Evolutionary conservation across 2,888 invertebrate genomes (phyloP).

Genomic region (Trachelus iudaicus): DNA sequence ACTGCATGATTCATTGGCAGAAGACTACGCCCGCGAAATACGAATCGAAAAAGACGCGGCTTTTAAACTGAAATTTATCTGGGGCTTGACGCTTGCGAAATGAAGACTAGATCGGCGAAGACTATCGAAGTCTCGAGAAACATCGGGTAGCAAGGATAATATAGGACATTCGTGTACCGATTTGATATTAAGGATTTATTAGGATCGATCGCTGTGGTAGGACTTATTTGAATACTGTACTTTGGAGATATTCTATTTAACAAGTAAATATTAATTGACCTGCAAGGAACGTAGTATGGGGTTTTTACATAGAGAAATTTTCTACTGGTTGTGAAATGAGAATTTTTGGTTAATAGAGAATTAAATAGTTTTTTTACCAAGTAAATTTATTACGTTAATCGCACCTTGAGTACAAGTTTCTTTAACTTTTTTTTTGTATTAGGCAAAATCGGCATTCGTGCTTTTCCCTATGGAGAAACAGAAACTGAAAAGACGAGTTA

Average conservation of each 20-base stretch:
- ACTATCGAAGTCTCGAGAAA: not conserved
- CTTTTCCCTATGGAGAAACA: not conserved
- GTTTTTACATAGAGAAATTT: not conserved
- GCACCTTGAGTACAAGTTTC: not conserved
- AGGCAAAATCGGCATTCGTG: not conserved
- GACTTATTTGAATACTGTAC: not conserved
- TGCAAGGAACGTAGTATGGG: not conserved
- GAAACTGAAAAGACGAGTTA: not conserved
- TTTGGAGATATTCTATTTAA: not conserved
- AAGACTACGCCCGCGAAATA: slow-evolving; percentile 4
- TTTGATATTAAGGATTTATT: not conserved
- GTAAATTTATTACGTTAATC: not conserved
- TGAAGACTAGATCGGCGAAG: not conserved
- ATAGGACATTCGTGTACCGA: not conserved
- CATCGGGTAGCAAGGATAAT: not conserved
- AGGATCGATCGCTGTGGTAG: not conserved
- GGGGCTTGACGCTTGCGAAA: not conserved
- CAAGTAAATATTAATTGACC: not conserved
- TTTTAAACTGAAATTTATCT: not conserved
- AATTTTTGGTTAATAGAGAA: not conserved
- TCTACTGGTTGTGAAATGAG: not conserved
- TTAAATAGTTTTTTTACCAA: not conserved
- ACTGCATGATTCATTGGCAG: slow-evolving; percentile 52
- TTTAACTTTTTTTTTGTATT: not conserved
- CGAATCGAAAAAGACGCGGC: not conserved